Percentiles rank a stretch among this genome's conserved stretches.
phyloP scores from a whole-genome alignment of 2,797 vertebrate species.

The Danio choprae region DNA sequence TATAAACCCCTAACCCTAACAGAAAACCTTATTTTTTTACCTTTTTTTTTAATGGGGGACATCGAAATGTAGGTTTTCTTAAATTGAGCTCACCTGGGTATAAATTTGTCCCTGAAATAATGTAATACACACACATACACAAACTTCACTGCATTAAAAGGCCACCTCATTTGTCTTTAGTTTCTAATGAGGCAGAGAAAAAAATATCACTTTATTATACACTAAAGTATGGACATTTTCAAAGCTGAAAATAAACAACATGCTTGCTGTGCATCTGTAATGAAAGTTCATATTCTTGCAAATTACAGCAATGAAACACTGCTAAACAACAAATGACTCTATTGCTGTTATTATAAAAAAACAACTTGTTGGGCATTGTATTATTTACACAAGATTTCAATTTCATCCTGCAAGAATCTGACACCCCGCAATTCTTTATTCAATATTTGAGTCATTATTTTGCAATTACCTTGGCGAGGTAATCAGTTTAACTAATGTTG shows the following conservation, averaged over 20 bases:
- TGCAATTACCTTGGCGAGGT: constrained; percentile 35
- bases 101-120: not conserved
- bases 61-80: not conserved
- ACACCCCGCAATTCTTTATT: constrained; percentile 5
- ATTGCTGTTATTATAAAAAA: not conserved
- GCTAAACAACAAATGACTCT: not conserved
- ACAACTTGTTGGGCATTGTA: not conserved
- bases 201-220: not conserved
- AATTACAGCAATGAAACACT: not conserved
- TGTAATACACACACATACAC: not conserved
- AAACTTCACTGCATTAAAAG: not conserved
- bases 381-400: constrained; percentile 15
- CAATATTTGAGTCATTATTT: constrained; percentile 40
- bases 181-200: not conserved
- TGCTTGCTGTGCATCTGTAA: not conserved
- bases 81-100: not conserved
- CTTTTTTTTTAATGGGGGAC: no score
- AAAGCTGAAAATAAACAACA: constrained; percentile 1
- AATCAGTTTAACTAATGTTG: constrained; percentile 50
- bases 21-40: not conserved
- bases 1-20: no score
- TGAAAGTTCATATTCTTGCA: not conserved
- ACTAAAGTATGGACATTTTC: not conserved
- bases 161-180: not conserved
- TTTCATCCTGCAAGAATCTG: not conserved